A percentile compares a stretch with the other conserved stretches of the same genome.
Conservation (phyloP, 92 coral and sea anemone species). For the Micromussa lordhowensis region DNA sequence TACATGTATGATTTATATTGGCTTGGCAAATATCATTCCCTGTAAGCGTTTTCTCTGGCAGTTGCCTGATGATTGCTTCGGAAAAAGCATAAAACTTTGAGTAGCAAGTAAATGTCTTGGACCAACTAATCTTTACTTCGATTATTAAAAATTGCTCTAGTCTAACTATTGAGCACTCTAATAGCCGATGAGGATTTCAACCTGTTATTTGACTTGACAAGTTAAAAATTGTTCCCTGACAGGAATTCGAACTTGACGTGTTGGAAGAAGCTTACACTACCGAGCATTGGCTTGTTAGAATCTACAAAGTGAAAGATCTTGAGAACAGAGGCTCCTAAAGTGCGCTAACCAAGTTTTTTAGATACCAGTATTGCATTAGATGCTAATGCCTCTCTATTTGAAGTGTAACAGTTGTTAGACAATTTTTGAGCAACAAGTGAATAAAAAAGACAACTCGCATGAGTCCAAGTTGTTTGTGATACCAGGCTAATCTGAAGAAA, state of each 20-base stretch:
- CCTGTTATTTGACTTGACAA: too few relatives aligned
- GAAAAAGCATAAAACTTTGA: too few relatives aligned
- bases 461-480: too few relatives aligned
- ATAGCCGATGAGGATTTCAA: too few relatives aligned
- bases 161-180: too few relatives aligned
- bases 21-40: too few relatives aligned
- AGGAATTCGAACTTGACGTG: conserved; percentile 99
- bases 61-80: too few relatives aligned
- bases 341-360: conserved; percentile 28
- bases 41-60: too few relatives aligned
- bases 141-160: too few relatives aligned
- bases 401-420: conserved; percentile 23
- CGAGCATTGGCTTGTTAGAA: conserved; percentile 99
- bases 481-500: background rate
- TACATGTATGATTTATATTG: too few relatives aligned
- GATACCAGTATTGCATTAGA: conserved; percentile 36
- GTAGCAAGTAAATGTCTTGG: too few relatives aligned
- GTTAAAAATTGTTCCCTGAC: background rate
- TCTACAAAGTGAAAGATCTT: conserved; percentile 98
- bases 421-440: conserved; percentile 46
- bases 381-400: conserved; percentile 15
- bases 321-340: conserved; percentile 93
- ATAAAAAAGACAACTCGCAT: conserved; percentile 10
- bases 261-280: conserved; percentile 99
- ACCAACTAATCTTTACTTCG: too few relatives aligned